phyloP scores from a whole-genome alignment of 2,797 vertebrate genomes.

The Gymnoscopelus braueri region DNA sequence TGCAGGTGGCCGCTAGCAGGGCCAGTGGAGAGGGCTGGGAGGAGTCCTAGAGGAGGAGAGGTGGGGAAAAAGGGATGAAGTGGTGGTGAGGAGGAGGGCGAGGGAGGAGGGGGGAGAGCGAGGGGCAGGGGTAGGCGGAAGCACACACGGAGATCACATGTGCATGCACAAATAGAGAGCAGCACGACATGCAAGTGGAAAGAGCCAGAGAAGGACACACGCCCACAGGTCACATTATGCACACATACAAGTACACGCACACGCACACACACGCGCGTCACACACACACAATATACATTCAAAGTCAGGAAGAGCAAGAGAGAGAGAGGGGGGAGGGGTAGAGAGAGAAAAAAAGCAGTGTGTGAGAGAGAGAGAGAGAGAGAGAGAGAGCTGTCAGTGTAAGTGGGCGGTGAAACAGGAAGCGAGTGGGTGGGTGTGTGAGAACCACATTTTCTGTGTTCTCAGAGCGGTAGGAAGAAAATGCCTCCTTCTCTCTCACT shows the following conservation, averaged over 20 bases:
- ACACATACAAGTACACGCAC: slow-evolving; percentile 23
- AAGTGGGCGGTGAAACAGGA: slow-evolving; percentile 89
- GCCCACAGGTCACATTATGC: slow-evolving; percentile 14
- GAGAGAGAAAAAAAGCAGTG: slow-evolving; percentile 50
- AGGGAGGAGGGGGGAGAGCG: background rate
- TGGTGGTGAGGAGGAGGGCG: slow-evolving; percentile 32
- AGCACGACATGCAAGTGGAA: slow-evolving; percentile 6
- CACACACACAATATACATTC: slow-evolving; percentile 17
- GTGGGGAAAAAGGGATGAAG: slow-evolving; percentile 24
- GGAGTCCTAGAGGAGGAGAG: slow-evolving; percentile 81
- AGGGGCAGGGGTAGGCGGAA: slow-evolving; percentile 10
- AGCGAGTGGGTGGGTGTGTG: slow-evolving; percentile 77
- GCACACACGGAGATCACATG: slow-evolving; percentile 16
- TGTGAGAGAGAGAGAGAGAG: slow-evolving; percentile 25
- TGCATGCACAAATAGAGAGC: slow-evolving; percentile 15
- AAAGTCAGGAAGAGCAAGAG: slow-evolving; percentile 33
- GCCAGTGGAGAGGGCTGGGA: slow-evolving; percentile 97
- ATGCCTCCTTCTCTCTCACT: slow-evolving; percentile 61
- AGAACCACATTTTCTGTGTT: slow-evolving; percentile 83
- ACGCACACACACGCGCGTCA: slow-evolving; percentile 8
- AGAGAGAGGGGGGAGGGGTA: background rate
- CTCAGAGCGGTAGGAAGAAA: slow-evolving; percentile 70
- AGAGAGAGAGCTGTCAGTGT: slow-evolving; percentile 78
- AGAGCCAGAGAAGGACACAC: slow-evolving; percentile 15
- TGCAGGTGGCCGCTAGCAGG: slow-evolving; percentile 98